phyloP scores from a whole-genome alignment of 2,113 vertebrate species.

The human region GRCh38 chr4:180042001-180042500 shows the following conservation, averaged over 20 bases:
- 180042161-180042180: not conserved
- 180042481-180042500: not conserved
- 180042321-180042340: conserved; percentile 24
- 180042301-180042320: conserved; percentile 18
- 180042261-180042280: conserved; percentile 55
- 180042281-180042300: not conserved
- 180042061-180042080: too few relatives aligned
- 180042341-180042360: not conserved
- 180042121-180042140: not conserved
- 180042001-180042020: not conserved
- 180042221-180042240: conserved; percentile 13
- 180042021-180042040: not conserved
- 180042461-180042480: not conserved
- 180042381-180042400: not conserved
- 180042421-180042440: not conserved
- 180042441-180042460: not conserved
- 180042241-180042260: conserved; percentile 40
- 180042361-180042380: not conserved
- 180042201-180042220: not conserved
- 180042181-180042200: not conserved
- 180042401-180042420: not conserved
- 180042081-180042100: not conserved
- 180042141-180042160: not conserved
- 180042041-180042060: not conserved
- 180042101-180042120: not conserved